Conservation (phyloP, 2,888 invertebrate genomes). For the Pachliopta kotzebuea region DNA sequence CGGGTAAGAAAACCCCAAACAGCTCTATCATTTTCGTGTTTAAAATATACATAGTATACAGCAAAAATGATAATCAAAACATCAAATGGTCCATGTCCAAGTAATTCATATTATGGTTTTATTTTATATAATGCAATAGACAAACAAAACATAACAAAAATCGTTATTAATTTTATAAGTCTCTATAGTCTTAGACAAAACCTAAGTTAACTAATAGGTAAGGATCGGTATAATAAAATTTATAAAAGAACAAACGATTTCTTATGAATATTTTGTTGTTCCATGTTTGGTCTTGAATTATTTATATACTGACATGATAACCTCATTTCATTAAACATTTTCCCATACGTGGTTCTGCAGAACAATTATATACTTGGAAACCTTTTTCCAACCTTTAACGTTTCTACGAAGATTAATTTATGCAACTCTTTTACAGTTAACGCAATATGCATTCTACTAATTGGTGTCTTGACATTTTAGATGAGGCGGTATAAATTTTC, state of each 20-base stretch:
- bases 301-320: not conserved
- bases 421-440: conserved; percentile 12
- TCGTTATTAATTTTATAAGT: no score
- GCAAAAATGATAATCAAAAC: no score
- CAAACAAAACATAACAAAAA: no score
- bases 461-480: conserved; percentile 20
- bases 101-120: no score
- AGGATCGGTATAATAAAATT: no score
- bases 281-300: not conserved
- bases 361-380: conserved; percentile 8
- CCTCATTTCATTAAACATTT: not conserved
- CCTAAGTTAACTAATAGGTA: no score
- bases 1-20: no score
- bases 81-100: no score
- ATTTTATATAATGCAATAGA: no score
- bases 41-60: no score
- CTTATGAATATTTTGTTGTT: not conserved
- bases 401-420: conserved; percentile 22
- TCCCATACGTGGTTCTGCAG: conserved; percentile 12
- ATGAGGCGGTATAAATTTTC: conserved; percentile 14
- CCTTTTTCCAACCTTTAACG: conserved; percentile 17
- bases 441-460: conserved; percentile 22
- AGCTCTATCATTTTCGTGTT: no score
- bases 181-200: no score
- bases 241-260: not conserved